Conservation (phyloP, 2,888 invertebrate species). For the Sialis fuliginosa region DNA sequence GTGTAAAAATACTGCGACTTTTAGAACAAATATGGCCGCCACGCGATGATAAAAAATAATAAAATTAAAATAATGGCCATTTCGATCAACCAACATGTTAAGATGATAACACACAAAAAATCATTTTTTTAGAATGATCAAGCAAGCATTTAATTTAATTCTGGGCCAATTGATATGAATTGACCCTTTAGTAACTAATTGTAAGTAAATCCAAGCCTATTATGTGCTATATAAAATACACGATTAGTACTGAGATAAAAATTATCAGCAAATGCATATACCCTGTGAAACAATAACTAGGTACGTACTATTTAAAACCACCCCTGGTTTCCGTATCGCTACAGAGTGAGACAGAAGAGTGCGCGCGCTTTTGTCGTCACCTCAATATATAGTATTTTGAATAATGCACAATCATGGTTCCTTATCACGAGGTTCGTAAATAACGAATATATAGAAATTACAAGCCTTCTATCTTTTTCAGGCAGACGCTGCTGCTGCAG, state of each 20-base stretch:
- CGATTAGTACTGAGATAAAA: not conserved
- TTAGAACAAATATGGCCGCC: too few relatives aligned
- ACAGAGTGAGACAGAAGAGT: slow-evolving; percentile 14
- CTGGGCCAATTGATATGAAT: too few relatives aligned
- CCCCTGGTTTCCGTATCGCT: slow-evolving; percentile 14
- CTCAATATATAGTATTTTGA: slow-evolving; percentile 1
- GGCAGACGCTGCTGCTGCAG: not conserved
- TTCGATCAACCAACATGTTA: too few relatives aligned
- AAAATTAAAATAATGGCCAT: too few relatives aligned
- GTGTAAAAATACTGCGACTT: too few relatives aligned
- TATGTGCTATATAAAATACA: not conserved
- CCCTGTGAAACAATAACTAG: not conserved
- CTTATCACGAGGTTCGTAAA: slow-evolving; percentile 24
- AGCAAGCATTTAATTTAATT: too few relatives aligned
- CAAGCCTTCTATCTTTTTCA: slow-evolving; percentile 16
- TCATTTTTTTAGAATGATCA: too few relatives aligned
- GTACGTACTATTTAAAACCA: not conserved
- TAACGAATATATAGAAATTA: slow-evolving; percentile 26
- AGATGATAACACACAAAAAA: too few relatives aligned
- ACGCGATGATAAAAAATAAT: too few relatives aligned
- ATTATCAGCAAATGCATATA: not conserved
- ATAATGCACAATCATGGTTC: slow-evolving; percentile 1
- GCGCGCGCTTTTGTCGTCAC: not conserved
- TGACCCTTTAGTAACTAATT: too few relatives aligned
- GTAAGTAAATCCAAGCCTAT: not conserved